Evolutionary conservation across 2,888 invertebrate species (phyloP).

Genomic region (Limnephilus rhombicus): DNA sequence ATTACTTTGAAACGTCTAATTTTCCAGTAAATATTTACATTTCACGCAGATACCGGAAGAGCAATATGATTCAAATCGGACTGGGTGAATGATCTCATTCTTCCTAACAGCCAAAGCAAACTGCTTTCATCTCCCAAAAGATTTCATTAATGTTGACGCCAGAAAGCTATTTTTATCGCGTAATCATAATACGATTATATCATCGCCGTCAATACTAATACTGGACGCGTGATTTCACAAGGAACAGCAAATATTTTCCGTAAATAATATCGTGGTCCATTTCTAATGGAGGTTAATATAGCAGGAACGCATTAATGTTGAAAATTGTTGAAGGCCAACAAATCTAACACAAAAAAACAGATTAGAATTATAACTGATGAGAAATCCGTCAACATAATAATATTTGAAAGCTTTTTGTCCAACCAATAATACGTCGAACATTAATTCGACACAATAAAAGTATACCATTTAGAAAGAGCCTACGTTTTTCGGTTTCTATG

Average conservation of each 20-base stretch:
- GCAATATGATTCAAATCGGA: neutral
- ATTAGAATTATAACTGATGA: no score
- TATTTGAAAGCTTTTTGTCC: no score
- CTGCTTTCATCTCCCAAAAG: conserved; percentile 23
- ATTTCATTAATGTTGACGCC: conserved; percentile 14
- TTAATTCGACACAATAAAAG: no score
- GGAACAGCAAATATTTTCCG: neutral
- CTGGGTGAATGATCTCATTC: conserved; percentile 2
- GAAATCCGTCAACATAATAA: no score
- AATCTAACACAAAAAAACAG: neutral
- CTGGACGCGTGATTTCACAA: neutral
- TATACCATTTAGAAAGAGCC: no score
- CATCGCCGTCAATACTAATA: conserved; percentile 12
- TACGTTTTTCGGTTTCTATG: no score
- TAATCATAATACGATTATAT: neutral
- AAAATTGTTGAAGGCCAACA: neutral
- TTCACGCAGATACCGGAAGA: neutral
- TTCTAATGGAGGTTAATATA: neutral
- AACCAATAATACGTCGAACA: no score
- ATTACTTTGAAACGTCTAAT: neutral
- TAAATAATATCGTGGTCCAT: conserved; percentile 7
- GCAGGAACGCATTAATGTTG: neutral
- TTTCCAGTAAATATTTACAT: neutral
- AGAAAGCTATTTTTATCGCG: conserved; percentile 21
- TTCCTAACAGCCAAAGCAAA: conserved; percentile 1